phyloP scores from a whole-genome alignment of 2,888 invertebrate species.

The Rugalucina vietnamica region DNA sequence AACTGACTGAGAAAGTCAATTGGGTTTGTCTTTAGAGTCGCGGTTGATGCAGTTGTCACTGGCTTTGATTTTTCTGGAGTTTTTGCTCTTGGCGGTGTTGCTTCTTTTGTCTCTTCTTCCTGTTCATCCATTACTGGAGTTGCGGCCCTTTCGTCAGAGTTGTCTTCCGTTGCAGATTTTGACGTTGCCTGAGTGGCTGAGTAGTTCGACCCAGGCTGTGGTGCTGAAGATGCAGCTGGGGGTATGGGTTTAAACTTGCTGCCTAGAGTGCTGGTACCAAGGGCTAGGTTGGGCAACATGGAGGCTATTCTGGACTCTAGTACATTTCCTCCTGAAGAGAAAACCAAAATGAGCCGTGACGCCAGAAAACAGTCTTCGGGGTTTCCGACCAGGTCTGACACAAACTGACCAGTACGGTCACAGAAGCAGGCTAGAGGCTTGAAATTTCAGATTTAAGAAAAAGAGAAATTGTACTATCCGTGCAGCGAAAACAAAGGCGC shows the following conservation, averaged over 20 bases:
- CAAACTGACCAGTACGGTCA: too few species aligned
- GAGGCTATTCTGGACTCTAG: slow-evolving; percentile 66
- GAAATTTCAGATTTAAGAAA: too few species aligned
- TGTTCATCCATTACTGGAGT: slow-evolving; percentile 79
- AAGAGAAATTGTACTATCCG: too few species aligned
- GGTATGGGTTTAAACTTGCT: background rate
- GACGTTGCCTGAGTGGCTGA: background rate
- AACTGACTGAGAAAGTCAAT: slow-evolving; percentile 79
- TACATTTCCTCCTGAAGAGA: slow-evolving; percentile 55
- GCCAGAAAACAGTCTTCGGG: too few species aligned
- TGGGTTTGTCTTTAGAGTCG: slow-evolving; percentile 68
- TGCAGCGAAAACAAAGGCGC: too few species aligned
- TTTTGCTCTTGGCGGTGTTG: slow-evolving; percentile 55
- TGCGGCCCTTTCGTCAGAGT: slow-evolving; percentile 57
- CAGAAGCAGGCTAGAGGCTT: too few species aligned
- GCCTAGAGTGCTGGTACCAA: slow-evolving; percentile 45
- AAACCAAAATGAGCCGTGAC: background rate
- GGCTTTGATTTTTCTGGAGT: slow-evolving; percentile 26
- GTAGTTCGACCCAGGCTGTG: background rate
- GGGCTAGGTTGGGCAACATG: slow-evolving; percentile 65
- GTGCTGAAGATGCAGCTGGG: background rate
- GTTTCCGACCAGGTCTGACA: too few species aligned
- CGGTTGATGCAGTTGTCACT: slow-evolving; percentile 40
- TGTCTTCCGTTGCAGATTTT: background rate
- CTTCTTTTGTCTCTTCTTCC: slow-evolving; percentile 40